Evolutionary conservation across 2,797 vertebrate species (phyloP).

Genomic region (Falco cherrug): DNA sequence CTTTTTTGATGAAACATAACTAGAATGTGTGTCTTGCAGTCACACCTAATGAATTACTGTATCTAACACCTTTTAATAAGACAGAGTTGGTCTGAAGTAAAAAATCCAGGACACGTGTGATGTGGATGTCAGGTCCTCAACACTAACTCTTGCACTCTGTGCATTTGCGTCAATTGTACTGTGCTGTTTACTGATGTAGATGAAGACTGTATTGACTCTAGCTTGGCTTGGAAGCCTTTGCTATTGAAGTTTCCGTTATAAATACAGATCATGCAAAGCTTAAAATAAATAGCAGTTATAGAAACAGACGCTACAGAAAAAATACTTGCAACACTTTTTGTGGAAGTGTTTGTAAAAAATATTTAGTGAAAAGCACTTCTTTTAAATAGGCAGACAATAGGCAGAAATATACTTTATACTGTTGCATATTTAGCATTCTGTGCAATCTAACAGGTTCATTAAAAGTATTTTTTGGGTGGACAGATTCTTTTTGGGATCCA

Average conservation of each 20-base stretch:
- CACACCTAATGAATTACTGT: not conserved
- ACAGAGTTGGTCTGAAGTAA: not conserved
- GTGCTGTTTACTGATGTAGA: not conserved
- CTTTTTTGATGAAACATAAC: not conserved
- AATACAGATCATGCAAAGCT: not conserved
- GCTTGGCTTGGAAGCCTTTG: not conserved
- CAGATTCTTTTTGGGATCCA: not conserved
- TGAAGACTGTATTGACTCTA: slow-evolving; percentile 17
- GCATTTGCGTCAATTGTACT: not conserved
- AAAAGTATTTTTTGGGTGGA: not conserved
- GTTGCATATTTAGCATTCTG: not conserved
- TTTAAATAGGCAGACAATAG: not conserved
- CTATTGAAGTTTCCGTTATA: slow-evolving; percentile 40
- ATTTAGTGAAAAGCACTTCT: not conserved
- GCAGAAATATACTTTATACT: not conserved
- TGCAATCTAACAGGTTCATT: not conserved
- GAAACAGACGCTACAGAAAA: not conserved
- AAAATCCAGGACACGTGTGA: not conserved
- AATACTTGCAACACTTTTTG: not conserved
- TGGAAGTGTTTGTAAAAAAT: not conserved
- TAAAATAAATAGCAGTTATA: slow-evolving; percentile 29
- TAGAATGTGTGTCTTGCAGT: not conserved
- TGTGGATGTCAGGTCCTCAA: not conserved
- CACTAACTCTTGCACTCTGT: not conserved
- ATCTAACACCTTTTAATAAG: not conserved